Evolutionary conservation across 2,888 invertebrate species (phyloP), one percentile per base, ranked within the genome.

Genomic region (Entomobrya proxima): DNA sequence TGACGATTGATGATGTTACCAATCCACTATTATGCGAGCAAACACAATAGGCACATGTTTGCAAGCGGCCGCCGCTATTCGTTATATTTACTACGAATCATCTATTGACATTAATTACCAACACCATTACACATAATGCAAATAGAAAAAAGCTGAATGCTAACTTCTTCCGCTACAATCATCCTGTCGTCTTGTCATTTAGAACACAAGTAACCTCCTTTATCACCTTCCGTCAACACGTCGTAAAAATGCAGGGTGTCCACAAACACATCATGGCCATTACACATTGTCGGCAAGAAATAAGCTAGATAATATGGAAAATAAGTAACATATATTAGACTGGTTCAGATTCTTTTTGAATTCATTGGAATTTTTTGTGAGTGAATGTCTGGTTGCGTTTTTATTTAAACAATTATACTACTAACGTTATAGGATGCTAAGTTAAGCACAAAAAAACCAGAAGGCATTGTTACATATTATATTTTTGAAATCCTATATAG

Each of bases 201-300:
- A 44, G n/a, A 35, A 55, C 1, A 37, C 15, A 21, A 55, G 55
- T 21, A 18, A 35, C 13, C 55, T n/a, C 21, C 18, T 55, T 55
- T 55, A 18, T 24, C 77, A 61, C 77, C 61, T 67, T 67, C 67
- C 67, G 67, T 79, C 44, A 64, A 32, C 78, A 79, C 78, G 9
- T 67, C 21, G 67, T 79, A 67, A 79, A 79, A 67, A 69, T 21
- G 21, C 64, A 69, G 24, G 1, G n/a, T 24, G 40, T 69, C 15
- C 24, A 9, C 24, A 11, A 55, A 18, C 18, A 24, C 37, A 21
- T 40, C 1, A 40, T 40, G 21, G 24, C 13, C 30, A 1, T 15
- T 13, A 69, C 64, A 61, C 18, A 4, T 61, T 32, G 6, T 52
- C 6, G 27, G 11, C n/a, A 13, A 30, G 32, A 61, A 35, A 61